phyloP scores from a whole-genome alignment of 2,888 invertebrate genomes.

The Ptychoptera contaminata region DNA sequence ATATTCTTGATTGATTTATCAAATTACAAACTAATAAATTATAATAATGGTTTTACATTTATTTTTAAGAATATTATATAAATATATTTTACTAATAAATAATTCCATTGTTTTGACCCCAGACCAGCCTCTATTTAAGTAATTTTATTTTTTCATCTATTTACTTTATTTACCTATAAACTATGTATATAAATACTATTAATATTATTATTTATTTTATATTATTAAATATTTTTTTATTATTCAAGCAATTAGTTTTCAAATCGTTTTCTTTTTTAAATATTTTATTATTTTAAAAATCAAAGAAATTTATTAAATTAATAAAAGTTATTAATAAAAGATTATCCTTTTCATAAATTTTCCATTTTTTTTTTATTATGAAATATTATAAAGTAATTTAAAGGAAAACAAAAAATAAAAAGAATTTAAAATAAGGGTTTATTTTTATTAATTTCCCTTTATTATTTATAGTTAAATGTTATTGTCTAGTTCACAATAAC shows the following conservation, averaged over 20 bases:
- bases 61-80: too few relatives aligned
- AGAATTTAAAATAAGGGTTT: too few relatives aligned
- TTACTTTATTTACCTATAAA: conserved; percentile 4
- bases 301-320: neutral
- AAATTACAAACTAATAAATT: too few relatives aligned
- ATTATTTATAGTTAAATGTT: neutral
- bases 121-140: conserved; percentile 23
- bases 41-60: too few relatives aligned
- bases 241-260: conserved; percentile 10
- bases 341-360: neutral
- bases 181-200: too few relatives aligned
- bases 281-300: too few relatives aligned
- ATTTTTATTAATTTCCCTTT: too few relatives aligned
- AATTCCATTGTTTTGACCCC: conserved; percentile 25
- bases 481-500: conserved; percentile 12
- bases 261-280: too few relatives aligned
- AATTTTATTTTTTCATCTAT: neutral
- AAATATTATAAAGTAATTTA: too few relatives aligned
- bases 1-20: too few relatives aligned
- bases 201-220: conserved; percentile 5
- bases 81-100: neutral
- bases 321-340: neutral
- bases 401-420: neutral
- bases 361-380: conserved; percentile 1
- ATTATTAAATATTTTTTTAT: conserved; percentile 4